Percentiles rank a stretch among this genome's conserved stretches.
Evolutionary conservation across 1,140 invertebrate species (phyloP).

Genomic region (Ladona fulva): DNA sequence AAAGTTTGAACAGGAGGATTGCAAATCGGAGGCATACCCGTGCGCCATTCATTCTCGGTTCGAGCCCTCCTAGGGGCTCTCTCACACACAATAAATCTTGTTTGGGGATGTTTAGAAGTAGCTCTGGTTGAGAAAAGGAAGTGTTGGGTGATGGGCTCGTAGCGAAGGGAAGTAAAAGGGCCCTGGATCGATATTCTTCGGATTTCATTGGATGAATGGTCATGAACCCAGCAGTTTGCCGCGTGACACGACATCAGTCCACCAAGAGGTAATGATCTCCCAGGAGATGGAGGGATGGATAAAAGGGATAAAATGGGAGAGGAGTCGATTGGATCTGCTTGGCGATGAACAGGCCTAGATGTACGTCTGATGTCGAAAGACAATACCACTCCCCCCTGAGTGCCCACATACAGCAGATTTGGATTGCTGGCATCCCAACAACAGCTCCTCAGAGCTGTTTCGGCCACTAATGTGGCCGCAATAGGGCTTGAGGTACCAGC

Average conservation of each 20-base stretch:
- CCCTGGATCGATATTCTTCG: constrained; percentile 56
- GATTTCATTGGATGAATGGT: constrained; percentile 31
- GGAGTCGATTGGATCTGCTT: constrained; percentile 33
- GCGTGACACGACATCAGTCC: constrained; percentile 69
- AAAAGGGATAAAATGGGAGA: constrained; percentile 52
- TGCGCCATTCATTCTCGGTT: constrained; percentile 25
- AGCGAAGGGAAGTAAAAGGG: constrained; percentile 59
- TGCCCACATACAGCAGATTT: constrained; percentile 63
- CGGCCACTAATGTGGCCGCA: constrained; percentile 36
- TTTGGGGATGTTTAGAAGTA: constrained; percentile 28
- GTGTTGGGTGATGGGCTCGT: constrained; percentile 53
- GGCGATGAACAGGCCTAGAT: not conserved
- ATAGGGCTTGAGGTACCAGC: constrained; percentile 34
- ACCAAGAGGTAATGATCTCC: constrained; percentile 38
- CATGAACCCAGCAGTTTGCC: constrained; percentile 57
- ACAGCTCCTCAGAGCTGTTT: constrained; percentile 69
- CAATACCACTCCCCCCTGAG: constrained; percentile 29
- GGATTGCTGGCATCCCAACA: constrained; percentile 61
- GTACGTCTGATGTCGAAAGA: not conserved
- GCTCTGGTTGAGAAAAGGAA: constrained; percentile 14
- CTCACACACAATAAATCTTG: constrained; percentile 50
- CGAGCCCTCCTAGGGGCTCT: constrained; percentile 41
- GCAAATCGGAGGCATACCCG: constrained; percentile 38
- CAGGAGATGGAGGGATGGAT: constrained; percentile 34
- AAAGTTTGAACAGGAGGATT: constrained; percentile 42